Evolutionary conservation across 2,888 invertebrate species (phyloP), one percentile per base, ranked within the genome.

Genomic region (Acronicta alni): DNA sequence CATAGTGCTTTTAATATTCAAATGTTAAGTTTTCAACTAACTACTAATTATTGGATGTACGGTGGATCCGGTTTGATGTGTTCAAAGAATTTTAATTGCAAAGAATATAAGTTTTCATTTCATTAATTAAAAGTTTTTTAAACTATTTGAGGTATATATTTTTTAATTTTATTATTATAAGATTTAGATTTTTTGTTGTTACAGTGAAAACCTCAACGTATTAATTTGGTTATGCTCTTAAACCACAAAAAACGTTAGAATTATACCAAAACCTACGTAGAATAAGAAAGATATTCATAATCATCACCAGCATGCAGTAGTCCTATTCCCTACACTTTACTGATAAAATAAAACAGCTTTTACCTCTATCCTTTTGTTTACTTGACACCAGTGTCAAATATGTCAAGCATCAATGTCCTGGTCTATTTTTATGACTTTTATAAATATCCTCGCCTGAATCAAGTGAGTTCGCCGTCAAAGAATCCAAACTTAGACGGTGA

Each of bases 1-100:
- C 90, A 92, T 92, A 89, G 86, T 86, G 87, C 86, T 90, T 91
- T 91, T 92, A 91, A 91, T 91, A 91, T 91, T 88, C 88, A 85
- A 87, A 87, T 85, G 77, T 77, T 76, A 75, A 72, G 72, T 68
- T 76, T 72, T 79, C 79, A 78, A 79, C 79, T 79, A 74, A 75
- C 69, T 81, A 78, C 69, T 81, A 78, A 83, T 79, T 72, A 54
- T 66, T 58, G 42, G 46, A 60, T 60, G 71, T 71, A 57, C 62
- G 53, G 39, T 52, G 69, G 69, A 77, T 67, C 62, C 72, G 64
- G 49, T 67, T 20, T 35, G 0, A 37, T 48, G 39, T 59, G 30
- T 42, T 20, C 1, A 5, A 42, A 18, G 42, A 58, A 49, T 52
- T 48, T 52, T 55, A 69, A 52, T 38, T 41, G 47, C 15, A 10